Evolutionary conservation across 1,140 invertebrate genomes (phyloP), one percentile per base, ranked within the genome.

Genomic region (Phymastichus coffea): DNA sequence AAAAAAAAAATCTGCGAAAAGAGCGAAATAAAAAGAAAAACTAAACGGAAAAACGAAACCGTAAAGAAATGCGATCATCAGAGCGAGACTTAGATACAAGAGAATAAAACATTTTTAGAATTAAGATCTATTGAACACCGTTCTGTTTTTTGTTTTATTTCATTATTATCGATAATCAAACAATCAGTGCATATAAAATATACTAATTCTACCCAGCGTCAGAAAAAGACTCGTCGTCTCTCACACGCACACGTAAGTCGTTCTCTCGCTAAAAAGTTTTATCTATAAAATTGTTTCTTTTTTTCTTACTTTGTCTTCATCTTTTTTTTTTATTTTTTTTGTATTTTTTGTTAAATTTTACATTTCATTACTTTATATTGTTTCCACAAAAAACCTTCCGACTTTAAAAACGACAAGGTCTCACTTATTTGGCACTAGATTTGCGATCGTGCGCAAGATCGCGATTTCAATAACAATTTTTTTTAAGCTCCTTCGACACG

Each of bases 131-230:
- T 79, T 80, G 75, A 80, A 80, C 78, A 80, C 77, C 71, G 76
- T 78, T 80, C 71, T 70, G 76, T 48, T 55, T n/a, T 33, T 33
- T 7, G 28, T 33, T 33, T 33, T 7, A 33, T 33, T 33, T 7
- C 28, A 33, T 78, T 78, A 78, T 80, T 78, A 78, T 79, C 71
- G 73, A 77, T 79, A 77, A 66, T 78, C 69, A 78, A 78, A 79
- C 78, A 79, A 79, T 79, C 74, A 78, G 78, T 80, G 78, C 78
- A 79, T 79, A 78, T 79, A 80, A 80, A 80, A 79, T 80, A 77
- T 77, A 78, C 75, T 80, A 80, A 67, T 49, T 77, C 75, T 79
- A 80, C 74, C 71, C 72, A 78, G 78, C 78, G 78, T 79, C 78
- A 80, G 76, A 80, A 79, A 60, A 80, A 79, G 74, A 78, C 66